phyloP scores from a whole-genome alignment of 2,888 invertebrate genomes.

The Gibbula magus region DNA sequence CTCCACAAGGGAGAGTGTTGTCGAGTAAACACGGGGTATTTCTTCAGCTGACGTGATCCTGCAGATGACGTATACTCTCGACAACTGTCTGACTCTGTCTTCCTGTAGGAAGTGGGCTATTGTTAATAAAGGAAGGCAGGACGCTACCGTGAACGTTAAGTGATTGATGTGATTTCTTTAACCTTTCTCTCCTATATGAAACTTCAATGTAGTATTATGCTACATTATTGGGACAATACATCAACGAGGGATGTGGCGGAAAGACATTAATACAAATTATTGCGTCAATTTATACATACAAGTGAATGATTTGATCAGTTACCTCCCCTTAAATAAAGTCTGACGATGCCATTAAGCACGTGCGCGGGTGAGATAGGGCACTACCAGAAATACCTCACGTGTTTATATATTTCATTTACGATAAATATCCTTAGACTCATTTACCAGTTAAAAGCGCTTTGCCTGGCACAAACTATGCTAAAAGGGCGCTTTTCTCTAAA shows the following conservation, averaged over 20 bases:
- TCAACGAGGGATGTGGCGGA: too few relatives aligned
- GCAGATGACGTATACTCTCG: not conserved
- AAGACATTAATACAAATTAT: too few relatives aligned
- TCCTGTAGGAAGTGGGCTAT: too few relatives aligned
- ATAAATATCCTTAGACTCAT: conserved; percentile 11
- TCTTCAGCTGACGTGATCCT: conserved; percentile 9
- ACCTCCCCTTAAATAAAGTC: not conserved
- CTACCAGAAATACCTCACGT: not conserved
- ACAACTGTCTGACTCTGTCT: too few relatives aligned
- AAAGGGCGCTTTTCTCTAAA: conserved; percentile 20
- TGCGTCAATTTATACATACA: too few relatives aligned
- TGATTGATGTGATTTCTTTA: too few relatives aligned
- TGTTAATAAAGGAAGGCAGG: too few relatives aligned
- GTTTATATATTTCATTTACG: conserved; percentile 23
- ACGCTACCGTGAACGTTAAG: too few relatives aligned
- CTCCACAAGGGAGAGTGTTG: not conserved
- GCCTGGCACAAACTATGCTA: conserved; percentile 16
- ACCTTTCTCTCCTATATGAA: too few relatives aligned
- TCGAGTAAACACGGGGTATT: conserved; percentile 13
- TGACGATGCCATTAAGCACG: conserved; percentile 7
- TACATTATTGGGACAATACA: too few relatives aligned
- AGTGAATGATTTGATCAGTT: not conserved
- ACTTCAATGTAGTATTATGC: too few relatives aligned
- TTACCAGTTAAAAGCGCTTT: conserved; percentile 18
- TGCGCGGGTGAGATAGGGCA: not conserved